A percentile compares a stretch with the other conserved stretches of the same genome.
Conservation (phyloP, 2,113 vertebrate species). For the Probosciger aterrimus region DNA sequence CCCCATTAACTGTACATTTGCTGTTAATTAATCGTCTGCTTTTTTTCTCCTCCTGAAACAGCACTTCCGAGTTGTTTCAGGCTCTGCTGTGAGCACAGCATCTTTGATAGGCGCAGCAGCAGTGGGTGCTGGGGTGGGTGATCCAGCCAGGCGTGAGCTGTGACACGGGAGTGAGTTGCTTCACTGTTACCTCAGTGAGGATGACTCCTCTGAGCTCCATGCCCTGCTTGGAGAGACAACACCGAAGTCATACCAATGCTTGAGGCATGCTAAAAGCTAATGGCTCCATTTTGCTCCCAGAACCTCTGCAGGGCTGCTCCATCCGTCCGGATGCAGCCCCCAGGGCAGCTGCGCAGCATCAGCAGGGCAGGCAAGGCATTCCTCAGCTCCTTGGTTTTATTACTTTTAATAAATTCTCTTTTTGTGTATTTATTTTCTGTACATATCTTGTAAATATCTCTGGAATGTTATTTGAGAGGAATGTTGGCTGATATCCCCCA, state of each 20-base stretch:
- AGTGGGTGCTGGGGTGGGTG: neutral
- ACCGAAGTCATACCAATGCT: accelerated
- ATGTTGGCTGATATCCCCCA: neutral
- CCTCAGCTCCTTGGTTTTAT: neutral
- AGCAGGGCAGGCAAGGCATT: neutral
- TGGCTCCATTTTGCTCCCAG: neutral
- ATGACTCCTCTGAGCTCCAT: neutral
- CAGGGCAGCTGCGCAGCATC: neutral
- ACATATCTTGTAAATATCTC: neutral
- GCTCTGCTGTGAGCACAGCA: neutral
- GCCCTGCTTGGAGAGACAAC: neutral
- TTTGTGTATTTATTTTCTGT: neutral
- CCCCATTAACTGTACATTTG: conserved; percentile 60
- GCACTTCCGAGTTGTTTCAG: neutral
- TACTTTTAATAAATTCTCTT: neutral
- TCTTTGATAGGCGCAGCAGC: neutral
- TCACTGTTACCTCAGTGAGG: accelerated
- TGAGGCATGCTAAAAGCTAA: neutral
- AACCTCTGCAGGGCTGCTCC: neutral
- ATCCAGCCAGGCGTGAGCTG: accelerated
- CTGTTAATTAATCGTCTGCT: conserved; percentile 66
- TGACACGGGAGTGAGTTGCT: neutral
- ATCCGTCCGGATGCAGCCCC: neutral
- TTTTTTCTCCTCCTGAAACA: neutral
- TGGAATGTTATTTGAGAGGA: neutral